A percentile compares a stretch with the other conserved stretches of the same genome.
phyloP scores from a whole-genome alignment of 2,888 invertebrate species.

The Balanococcus diminutus region DNA sequence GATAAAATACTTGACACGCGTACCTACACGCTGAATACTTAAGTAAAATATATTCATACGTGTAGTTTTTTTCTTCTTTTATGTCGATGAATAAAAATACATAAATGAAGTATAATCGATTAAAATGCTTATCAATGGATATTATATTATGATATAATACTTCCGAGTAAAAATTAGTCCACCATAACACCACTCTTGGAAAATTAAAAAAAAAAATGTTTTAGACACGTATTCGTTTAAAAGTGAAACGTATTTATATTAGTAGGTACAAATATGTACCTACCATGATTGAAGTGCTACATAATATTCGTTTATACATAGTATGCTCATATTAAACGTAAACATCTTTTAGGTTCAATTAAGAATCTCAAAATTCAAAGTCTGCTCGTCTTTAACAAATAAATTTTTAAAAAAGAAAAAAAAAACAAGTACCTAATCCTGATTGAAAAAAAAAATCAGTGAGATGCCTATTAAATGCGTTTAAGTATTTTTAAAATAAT shows the following conservation, averaged over 20 bases:
- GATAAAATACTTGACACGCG: not conserved
- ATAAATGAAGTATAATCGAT: not conserved
- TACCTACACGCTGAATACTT: conserved; percentile 11
- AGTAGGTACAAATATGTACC: no score
- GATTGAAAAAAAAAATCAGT: not conserved
- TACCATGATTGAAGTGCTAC: not conserved
- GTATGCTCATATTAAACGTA: not conserved
- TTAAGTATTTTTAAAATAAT: not conserved
- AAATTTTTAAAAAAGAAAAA: not conserved
- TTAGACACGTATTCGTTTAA: not conserved
- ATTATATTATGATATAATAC: conserved; percentile 39
- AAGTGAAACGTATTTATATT: not conserved
- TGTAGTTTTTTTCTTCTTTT: not conserved
- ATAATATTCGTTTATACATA: not conserved
- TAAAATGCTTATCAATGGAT: conserved; percentile 21
- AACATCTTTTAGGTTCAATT: no score
- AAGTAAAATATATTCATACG: conserved; percentile 12
- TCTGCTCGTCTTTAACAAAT: not conserved
- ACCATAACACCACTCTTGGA: conserved; percentile 31
- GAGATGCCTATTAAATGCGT: not conserved
- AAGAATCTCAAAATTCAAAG: not conserved
- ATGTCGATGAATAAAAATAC: conserved; percentile 21
- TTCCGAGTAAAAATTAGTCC: conserved; percentile 25
- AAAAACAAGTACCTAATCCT: not conserved
- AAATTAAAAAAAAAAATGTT: not conserved